These are phyloP conservation scores for Eleginops maclovinus DNA, from an alignment of 2,113 vertebrate species.

Conservation along the genomic window DNA sequence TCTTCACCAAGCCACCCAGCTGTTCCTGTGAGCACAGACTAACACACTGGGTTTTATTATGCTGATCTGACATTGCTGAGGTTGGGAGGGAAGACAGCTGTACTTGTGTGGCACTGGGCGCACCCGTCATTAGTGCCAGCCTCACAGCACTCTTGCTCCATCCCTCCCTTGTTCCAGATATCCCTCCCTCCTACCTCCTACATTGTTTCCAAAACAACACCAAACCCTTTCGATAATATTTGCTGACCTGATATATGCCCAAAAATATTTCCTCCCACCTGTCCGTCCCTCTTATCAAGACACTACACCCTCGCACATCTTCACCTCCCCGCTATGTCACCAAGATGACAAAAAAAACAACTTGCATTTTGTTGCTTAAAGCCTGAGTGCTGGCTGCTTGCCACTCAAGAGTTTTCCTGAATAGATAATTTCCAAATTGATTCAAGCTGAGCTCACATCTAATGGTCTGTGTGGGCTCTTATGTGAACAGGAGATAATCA, in stretches of 20 bases:
- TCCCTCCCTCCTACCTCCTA: constrained; percentile 22
- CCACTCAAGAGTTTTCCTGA: constrained; percentile 64
- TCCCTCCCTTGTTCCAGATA: constrained; percentile 52
- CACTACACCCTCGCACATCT: constrained; percentile 50
- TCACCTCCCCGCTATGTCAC: constrained; percentile 31
- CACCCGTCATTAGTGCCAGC: constrained; percentile 81
- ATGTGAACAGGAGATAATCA: constrained; percentile 61
- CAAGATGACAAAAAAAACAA: constrained; percentile 32
- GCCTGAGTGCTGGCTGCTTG: constrained; percentile 41
- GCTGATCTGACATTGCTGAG: constrained; percentile 66
- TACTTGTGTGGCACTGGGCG: constrained; percentile 72
- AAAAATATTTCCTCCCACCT: constrained; percentile 47
- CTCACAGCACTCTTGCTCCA: constrained; percentile 61
- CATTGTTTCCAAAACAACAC: constrained; percentile 65
- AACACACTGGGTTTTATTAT: constrained; percentile 69
- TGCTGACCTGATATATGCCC: constrained; percentile 56
- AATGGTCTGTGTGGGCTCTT: constrained; percentile 70
- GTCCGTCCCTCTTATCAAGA: constrained; percentile 48
- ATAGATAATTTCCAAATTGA: constrained; percentile 67
- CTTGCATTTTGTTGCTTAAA: constrained; percentile 38
- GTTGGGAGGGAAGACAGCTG: constrained; percentile 77
- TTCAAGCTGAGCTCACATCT: constrained; percentile 53
- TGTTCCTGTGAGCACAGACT: constrained; percentile 66
- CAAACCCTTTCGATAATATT: constrained; percentile 53
- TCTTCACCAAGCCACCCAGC: constrained; percentile 61